Evolutionary conservation across 2,888 invertebrate genomes (phyloP), one percentile per base, ranked within the genome.

Genomic region (Argyra leucocephala): DNA sequence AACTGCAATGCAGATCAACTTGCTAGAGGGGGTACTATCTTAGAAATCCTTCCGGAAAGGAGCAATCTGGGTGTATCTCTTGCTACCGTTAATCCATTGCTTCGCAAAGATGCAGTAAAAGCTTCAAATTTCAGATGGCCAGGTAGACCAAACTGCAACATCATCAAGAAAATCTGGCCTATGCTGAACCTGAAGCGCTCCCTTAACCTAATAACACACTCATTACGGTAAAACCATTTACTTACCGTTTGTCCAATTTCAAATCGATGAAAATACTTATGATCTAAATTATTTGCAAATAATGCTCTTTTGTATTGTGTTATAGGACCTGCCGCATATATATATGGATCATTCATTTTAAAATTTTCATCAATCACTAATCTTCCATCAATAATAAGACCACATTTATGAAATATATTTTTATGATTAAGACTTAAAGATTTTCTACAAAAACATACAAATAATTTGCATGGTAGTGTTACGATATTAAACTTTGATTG

Each of bases 321-420:
- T 66, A 85, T 78, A 0, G 86, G 80, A 0, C 89, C 89, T 2
- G 86, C 88, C 0, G 84, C 88, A 72, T 80, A 86, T 64, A 89
- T 84, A 66, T 76, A 75, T 0, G 83, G 82, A 72, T 88, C 88
- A 74, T 86, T 88, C 0, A 88, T 89, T 62, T 82, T 80, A 69
- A 84, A 87, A 63, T 81, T 76, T 0, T 82, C 78, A 63, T 85
- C 83, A 59, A 89, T 86, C 1, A 88, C 84, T 63, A 89, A 71
- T 0, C 83, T 83, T 0, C 86, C 86, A 68, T 87, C 85, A 74
- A 86, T 86, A 1, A 85, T 84, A 23, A 86, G 73, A 0, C 83
- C 83, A 62, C 82, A 75, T 58, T 80, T 79, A 65, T 82, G 84
- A 71, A 87, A 83, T 15, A 59, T 9, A 22, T 22, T 2, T 18